These are phyloP conservation scores for Poeciliopsis occidentalis DNA, from an alignment of 2,113 vertebrate species.

Conservation along the genomic window DNA sequence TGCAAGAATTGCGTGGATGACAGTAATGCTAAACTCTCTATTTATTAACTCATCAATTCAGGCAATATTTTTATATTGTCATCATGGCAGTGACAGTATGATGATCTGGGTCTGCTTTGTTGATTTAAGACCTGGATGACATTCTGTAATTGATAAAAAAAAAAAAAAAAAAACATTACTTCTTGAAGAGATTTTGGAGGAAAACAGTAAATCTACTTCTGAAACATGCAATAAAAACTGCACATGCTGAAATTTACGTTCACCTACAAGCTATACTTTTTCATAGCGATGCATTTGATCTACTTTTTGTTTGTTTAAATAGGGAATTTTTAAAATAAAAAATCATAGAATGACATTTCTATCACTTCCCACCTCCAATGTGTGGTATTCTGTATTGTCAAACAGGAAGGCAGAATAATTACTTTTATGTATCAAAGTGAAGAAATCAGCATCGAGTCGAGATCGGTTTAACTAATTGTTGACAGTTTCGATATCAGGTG, in stretches of 20 bases:
- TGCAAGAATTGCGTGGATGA: no score
- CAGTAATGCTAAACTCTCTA: no score
- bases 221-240: no score
- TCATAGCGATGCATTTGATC: no score
- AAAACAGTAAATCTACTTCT: background rate
- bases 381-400: slow-evolving; percentile 16
- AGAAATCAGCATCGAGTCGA: slow-evolving; percentile 21
- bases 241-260: background rate
- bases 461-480: background rate
- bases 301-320: no score
- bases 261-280: background rate
- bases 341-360: background rate
- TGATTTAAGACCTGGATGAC: background rate
- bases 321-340: no score
- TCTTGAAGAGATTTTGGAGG: background rate
- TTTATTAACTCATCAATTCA: no score
- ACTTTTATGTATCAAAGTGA: slow-evolving; percentile 21
- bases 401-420: slow-evolving; percentile 45
- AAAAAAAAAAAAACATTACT: no score
- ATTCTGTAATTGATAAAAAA: background rate
- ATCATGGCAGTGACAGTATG: background rate
- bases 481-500: background rate
- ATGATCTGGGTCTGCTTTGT: background rate
- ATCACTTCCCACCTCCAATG: background rate
- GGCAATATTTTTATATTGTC: no score